Conservation (phyloP, 2,888 invertebrate species). For the Sisyra nigra region DNA sequence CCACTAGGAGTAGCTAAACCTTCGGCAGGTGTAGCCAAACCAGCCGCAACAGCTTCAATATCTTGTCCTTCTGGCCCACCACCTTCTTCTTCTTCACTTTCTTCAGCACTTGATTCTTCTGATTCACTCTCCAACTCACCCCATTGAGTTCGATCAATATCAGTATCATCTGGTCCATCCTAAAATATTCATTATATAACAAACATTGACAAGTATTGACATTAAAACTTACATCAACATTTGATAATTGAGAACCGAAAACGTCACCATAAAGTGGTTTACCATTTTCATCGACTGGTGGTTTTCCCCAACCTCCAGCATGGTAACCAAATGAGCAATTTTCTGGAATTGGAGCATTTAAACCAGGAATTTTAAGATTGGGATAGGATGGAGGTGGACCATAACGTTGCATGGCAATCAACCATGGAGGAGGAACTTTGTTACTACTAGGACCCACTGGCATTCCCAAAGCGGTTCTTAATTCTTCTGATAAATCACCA, state of each 20-base stretch:
- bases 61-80: constrained; percentile 28
- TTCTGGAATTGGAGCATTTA: constrained; percentile 97
- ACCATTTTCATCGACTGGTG: constrained; percentile 96
- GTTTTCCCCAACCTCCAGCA: constrained; percentile 99
- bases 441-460: constrained; percentile 89
- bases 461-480: constrained; percentile 95
- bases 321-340: constrained; percentile 97
- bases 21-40: constrained; percentile 84
- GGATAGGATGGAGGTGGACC: constrained; percentile 99
- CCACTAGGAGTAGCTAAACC: constrained; percentile 92
- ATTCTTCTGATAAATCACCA: constrained; percentile 89
- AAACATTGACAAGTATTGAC: constrained; percentile 6
- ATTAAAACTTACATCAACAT: constrained; percentile 49
- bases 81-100: constrained; percentile 42
- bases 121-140: constrained; percentile 92
- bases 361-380: constrained; percentile 90
- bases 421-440: constrained; percentile 89
- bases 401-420: constrained; percentile 94
- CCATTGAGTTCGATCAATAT: constrained; percentile 89
- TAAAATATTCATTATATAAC: constrained; percentile 15
- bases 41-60: constrained; percentile 51
- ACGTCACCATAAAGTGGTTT: constrained; percentile 98
- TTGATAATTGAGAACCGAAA: constrained; percentile 69
- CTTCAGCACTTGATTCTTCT: constrained; percentile 56
- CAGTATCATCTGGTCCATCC: constrained; percentile 60